Evolutionary conservation across 2,888 invertebrate species (phyloP), one percentile per base, ranked within the genome.

Genomic region (Heliconius sara): DNA sequence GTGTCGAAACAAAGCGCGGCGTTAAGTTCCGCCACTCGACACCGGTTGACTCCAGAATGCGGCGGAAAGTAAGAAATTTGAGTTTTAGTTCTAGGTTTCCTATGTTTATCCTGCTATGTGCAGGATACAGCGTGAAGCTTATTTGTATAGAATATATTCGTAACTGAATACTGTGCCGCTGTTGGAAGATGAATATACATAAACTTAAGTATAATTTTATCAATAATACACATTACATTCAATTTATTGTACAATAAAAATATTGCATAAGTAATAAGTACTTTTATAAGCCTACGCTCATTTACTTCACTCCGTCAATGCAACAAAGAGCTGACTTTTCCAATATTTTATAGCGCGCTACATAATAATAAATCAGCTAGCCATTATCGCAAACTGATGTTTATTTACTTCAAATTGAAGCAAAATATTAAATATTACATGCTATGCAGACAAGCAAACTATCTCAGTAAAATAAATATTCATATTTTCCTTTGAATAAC

Each of bases 381-480:
- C n/a, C n/a, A 30, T 72, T 34, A 30, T 57, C 57, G 2, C 13
- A 57, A 72, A n/a, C 30, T 6, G 12, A 22, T 34, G 13, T 13
- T 71, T 71, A 47, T 72, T 72, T 72, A 72, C 52, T 30, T 30
- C 30, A 72, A 72, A 30, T 22, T 47, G 27, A 52, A 71, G 30
- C 22, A 22, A 57, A 39, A 72, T 30, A 72, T 52, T 52, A 52
- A 27, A 52, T 30, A 72, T 27, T 52, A 70, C 47, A 70, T 47
- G 25, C 47, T 47, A 27, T 30, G 47, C 27, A 76, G 65, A 65
- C 30, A 68, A 39, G 52, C 39, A 67, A 68, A 76, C 57, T 76
- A 76, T 76, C 68, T 19, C 57, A 57, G 68, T 25, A 60, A 77
- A 77, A 70, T 57, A 68, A 77, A 25, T 79, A 77, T 80, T 73